Percentiles rank a stretch among this genome's conserved stretches.
Evolutionary conservation across 2,113 vertebrate species (phyloP).

Genomic region (Epinephelus cyanopodus): DNA sequence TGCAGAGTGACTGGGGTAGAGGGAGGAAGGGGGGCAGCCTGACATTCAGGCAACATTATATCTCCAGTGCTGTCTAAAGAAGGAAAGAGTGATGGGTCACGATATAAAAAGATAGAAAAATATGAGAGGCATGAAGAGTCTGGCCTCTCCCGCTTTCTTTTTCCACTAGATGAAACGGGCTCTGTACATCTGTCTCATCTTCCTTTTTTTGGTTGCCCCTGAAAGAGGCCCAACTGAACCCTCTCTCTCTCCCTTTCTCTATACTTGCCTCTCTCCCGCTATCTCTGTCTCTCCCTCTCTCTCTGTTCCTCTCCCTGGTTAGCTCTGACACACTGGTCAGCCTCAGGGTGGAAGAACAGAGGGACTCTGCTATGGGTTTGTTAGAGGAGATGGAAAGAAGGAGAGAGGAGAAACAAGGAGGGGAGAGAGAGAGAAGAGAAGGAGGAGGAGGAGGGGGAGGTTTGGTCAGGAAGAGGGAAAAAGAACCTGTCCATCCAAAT

Average conservation of each 20-base stretch:
- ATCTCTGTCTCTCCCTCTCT: slow-evolving; percentile 73
- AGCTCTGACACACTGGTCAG: slow-evolving; percentile 88
- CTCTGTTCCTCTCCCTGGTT: slow-evolving; percentile 86
- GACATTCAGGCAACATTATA: slow-evolving; percentile 80
- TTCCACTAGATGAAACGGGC: slow-evolving; percentile 84
- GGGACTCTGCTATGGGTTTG: slow-evolving; percentile 85
- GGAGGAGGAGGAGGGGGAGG: slow-evolving; percentile 34
- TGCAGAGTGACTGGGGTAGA: slow-evolving; percentile 68
- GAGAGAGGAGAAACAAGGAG: slow-evolving; percentile 63
- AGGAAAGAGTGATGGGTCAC: slow-evolving; percentile 79
- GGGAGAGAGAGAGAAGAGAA: slow-evolving; percentile 49
- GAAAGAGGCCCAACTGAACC: slow-evolving; percentile 80
- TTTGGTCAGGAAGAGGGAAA: slow-evolving; percentile 61
- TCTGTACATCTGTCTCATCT: slow-evolving; percentile 86
- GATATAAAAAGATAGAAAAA: slow-evolving; percentile 79
- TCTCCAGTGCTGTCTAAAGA: slow-evolving; percentile 81
- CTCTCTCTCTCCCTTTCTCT: slow-evolving; percentile 65
- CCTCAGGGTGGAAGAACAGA: slow-evolving; percentile 88
- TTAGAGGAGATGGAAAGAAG: slow-evolving; percentile 76
- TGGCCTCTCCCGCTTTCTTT: slow-evolving; percentile 78
- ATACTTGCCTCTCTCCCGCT: slow-evolving; percentile 70
- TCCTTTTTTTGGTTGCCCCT: slow-evolving; percentile 81
- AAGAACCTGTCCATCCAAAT: slow-evolving; percentile 72
- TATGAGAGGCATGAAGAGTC: slow-evolving; percentile 75
- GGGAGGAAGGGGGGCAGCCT: slow-evolving; percentile 47